A percentile compares a stretch with the other conserved stretches of the same genome.
Conservation (phyloP, 1,140 invertebrate species). For the Conopomorpha cramerella region DNA sequence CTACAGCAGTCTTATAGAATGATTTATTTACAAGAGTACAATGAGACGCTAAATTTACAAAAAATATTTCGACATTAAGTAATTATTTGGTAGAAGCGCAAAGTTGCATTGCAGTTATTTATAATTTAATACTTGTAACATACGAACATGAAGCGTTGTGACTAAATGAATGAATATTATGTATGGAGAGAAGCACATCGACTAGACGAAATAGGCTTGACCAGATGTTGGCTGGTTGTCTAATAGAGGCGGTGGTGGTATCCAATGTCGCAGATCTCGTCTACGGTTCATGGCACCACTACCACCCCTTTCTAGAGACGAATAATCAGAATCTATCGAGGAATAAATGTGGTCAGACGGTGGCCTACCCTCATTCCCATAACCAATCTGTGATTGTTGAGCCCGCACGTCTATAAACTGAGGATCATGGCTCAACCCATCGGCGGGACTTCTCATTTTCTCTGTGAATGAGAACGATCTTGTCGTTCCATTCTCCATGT, state of each 20-base stretch:
- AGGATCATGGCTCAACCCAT: slow-evolving; percentile 25
- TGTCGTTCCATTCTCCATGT: slow-evolving; percentile 61
- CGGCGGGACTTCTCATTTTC: slow-evolving; percentile 36
- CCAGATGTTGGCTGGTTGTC: slow-evolving; percentile 38
- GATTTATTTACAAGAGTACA: slow-evolving; percentile 55
- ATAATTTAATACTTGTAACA: no score
- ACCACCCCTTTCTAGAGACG: slow-evolving; percentile 49
- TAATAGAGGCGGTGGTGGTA: slow-evolving; percentile 42
- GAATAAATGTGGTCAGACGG: slow-evolving; percentile 86
- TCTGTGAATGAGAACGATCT: slow-evolving; percentile 51
- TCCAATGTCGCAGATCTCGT: slow-evolving; percentile 46
- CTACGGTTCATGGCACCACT: slow-evolving; percentile 34
- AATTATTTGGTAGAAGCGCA: slow-evolving; percentile 54
- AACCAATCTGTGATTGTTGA: slow-evolving; percentile 36
- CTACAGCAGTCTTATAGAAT: slow-evolving; percentile 61
- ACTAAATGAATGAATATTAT: slow-evolving; percentile 28
- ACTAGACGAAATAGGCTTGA: slow-evolving; percentile 56
- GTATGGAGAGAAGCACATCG: slow-evolving; percentile 29
- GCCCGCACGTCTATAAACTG: slow-evolving; percentile 34
- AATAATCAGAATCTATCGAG: slow-evolving; percentile 84
- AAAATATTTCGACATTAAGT: slow-evolving; percentile 54
- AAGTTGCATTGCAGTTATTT: no score
- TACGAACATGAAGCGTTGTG: slow-evolving; percentile 48
- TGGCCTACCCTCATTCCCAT: slow-evolving; percentile 62
- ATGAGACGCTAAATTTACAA: slow-evolving; percentile 52